phyloP scores from a whole-genome alignment of 2,113 vertebrate species.

The Microcebus ravelobensis region DNA sequence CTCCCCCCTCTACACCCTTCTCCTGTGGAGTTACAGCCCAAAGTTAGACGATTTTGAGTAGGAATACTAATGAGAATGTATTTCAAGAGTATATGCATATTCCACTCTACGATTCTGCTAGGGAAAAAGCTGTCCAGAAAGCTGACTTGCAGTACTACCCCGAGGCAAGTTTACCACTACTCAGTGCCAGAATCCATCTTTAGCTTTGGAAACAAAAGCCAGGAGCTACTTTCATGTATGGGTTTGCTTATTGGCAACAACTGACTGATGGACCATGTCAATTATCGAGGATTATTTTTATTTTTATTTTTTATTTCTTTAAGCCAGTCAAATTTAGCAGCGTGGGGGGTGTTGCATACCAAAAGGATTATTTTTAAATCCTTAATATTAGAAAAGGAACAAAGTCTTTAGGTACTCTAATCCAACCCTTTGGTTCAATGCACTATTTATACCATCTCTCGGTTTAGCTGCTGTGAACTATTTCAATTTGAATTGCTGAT shows the following conservation, averaged over 20 bases:
- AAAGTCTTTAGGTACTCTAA: background rate
- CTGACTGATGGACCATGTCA: slow-evolving; percentile 52
- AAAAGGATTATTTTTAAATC: background rate
- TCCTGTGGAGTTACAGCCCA: slow-evolving; percentile 77
- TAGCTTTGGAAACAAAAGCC: slow-evolving; percentile 76
- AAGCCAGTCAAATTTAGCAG: too few relatives aligned
- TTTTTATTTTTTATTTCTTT: background rate
- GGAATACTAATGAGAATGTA: slow-evolving; percentile 81
- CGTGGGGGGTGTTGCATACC: too few relatives aligned
- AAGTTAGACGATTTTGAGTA: slow-evolving; percentile 69
- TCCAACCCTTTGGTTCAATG: background rate
- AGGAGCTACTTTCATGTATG: slow-evolving; percentile 49
- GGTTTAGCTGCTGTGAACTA: background rate
- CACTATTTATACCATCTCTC: background rate
- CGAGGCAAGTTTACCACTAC: slow-evolving; percentile 47
- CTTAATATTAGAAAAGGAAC: background rate
- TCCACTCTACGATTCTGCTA: slow-evolving; percentile 73
- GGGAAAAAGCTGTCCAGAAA: slow-evolving; percentile 74
- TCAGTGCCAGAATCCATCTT: slow-evolving; percentile 63
- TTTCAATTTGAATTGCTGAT: slow-evolving; percentile 26
- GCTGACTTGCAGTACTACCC: slow-evolving; percentile 70
- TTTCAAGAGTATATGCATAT: slow-evolving; percentile 80
- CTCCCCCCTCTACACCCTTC: slow-evolving; percentile 59
- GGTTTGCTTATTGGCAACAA: slow-evolving; percentile 57
- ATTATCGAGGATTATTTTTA: slow-evolving; percentile 64